phyloP scores from a whole-genome alignment of 2,797 vertebrate genomes.

The Alectoris magna region DNA sequence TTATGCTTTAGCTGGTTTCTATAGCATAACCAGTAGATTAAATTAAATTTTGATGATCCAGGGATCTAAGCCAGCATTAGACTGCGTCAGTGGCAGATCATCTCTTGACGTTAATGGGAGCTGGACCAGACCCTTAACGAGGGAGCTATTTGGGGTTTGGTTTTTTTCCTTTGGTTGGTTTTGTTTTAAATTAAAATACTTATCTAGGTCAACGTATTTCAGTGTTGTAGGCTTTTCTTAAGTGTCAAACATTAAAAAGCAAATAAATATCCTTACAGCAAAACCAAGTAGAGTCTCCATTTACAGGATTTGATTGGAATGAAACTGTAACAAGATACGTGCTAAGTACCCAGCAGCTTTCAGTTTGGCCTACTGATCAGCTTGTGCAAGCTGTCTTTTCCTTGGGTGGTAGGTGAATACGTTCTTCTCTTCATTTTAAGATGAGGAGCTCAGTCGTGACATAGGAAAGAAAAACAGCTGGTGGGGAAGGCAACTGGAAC shows the following conservation, averaged over 20 bases:
- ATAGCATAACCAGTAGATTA: neutral
- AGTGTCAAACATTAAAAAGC: neutral
- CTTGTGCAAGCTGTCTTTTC: neutral
- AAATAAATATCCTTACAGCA: neutral
- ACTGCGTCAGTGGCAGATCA: constrained; percentile 55
- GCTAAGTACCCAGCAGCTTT: neutral
- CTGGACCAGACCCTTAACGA: constrained; percentile 37
- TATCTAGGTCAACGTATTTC: neutral
- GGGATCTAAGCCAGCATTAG: neutral
- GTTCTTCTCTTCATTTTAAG: neutral
- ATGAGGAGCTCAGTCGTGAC: rapidly evolving
- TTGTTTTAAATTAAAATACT: constrained; percentile 37
- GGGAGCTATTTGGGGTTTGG: neutral
- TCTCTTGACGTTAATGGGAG: constrained; percentile 57
- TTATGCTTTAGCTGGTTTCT: constrained; percentile 18
- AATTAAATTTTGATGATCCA: neutral
- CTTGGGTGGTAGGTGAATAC: neutral
- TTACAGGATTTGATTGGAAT: neutral
- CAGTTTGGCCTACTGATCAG: neutral
- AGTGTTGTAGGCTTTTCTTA: neutral
- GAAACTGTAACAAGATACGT: neutral
- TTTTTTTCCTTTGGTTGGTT: neutral
- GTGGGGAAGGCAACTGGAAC: neutral
- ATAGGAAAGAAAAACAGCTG: neutral
- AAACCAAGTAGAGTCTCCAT: neutral